Evolutionary conservation across 2,888 invertebrate species (phyloP).

Genomic region (Pachymerium ferrugineum): DNA sequence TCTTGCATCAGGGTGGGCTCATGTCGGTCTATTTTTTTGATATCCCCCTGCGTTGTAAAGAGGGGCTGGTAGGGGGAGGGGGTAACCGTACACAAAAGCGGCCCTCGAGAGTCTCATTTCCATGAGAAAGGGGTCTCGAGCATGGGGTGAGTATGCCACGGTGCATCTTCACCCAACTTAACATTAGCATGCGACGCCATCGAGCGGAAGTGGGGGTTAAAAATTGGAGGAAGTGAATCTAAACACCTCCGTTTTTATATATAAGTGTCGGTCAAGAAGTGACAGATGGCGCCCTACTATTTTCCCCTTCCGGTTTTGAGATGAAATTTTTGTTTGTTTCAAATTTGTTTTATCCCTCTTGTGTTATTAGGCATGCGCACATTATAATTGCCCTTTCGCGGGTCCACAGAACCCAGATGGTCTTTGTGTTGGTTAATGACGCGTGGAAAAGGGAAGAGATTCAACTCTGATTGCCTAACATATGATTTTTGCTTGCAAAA

Average conservation of each 20-base stretch:
- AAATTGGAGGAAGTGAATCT: background rate
- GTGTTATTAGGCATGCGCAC: slow-evolving; percentile 30
- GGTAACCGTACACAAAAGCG: slow-evolving; percentile 1
- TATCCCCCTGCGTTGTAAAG: background rate
- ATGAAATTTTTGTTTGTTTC: background rate
- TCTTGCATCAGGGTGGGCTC: background rate
- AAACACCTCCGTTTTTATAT: background rate
- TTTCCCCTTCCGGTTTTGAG: background rate
- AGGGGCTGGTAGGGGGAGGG: background rate
- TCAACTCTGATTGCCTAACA: background rate
- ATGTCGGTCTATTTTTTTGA: background rate
- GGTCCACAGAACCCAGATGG: slow-evolving; percentile 29
- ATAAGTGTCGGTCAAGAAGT: background rate
- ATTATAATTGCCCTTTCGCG: slow-evolving; percentile 26
- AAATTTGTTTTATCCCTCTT: background rate
- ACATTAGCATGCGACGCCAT: slow-evolving; percentile 18
- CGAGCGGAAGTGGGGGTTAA: slow-evolving; percentile 12
- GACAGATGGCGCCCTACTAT: background rate
- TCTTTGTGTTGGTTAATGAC: slow-evolving; percentile 30
- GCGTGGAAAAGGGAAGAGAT: background rate
- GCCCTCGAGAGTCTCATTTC: slow-evolving; percentile 30
- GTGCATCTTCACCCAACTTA: slow-evolving; percentile 1
- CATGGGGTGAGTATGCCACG: slow-evolving; percentile 20
- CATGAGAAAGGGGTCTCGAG: slow-evolving; percentile 31
- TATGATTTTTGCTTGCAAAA: slow-evolving; percentile 4